Conservation (phyloP, 2,113 vertebrate genomes). For the Lagopus leucura region DNA sequence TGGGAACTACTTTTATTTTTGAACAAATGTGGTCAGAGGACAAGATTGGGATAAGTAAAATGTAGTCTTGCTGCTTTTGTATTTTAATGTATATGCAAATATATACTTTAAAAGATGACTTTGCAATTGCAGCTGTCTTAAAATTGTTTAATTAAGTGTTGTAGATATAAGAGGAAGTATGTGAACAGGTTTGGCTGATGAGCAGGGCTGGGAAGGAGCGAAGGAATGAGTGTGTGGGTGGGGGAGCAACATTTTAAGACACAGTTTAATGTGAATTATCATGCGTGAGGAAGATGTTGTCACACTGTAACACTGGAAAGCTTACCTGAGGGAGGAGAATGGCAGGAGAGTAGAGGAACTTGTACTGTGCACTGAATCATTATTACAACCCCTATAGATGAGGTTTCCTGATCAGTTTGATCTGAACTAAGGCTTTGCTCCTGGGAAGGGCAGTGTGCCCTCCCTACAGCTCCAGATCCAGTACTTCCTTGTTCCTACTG, state of each 20-base stretch:
- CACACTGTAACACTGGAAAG: neutral
- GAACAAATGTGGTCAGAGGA: neutral
- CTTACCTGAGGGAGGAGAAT: neutral
- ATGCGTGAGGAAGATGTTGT: neutral
- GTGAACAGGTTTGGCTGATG: neutral
- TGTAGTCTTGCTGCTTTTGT: neutral
- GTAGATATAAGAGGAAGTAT: neutral
- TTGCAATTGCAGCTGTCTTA: neutral
- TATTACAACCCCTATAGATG: neutral
- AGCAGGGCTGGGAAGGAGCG: neutral
- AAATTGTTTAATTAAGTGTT: neutral
- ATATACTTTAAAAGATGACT: neutral
- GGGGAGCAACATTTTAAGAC: neutral
- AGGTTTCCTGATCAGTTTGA: neutral
- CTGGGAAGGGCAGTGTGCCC: neutral
- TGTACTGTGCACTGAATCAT: neutral
- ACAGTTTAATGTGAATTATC: neutral
- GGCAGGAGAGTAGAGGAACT: neutral
- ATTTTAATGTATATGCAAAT: neutral
- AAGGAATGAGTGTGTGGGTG: neutral
- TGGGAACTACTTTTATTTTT: neutral
- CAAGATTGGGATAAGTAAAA: neutral
- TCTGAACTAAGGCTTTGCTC: neutral
- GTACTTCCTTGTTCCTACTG: neutral
- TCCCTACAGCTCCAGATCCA: neutral